Conservation (phyloP, 1,140 invertebrate genomes). For the Brachionus manjavacas region DNA sequence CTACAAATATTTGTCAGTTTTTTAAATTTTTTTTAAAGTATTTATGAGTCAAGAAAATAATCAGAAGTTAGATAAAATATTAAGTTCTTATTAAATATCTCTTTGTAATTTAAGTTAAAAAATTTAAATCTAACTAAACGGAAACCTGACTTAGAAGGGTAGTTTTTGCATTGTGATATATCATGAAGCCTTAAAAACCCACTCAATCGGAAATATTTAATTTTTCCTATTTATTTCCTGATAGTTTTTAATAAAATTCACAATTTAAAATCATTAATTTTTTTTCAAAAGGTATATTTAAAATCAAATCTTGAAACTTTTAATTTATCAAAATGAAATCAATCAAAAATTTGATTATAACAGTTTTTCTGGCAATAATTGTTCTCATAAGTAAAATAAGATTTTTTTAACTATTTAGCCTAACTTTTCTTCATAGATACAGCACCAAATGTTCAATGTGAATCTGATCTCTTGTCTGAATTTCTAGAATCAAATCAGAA, state of each 20-base stretch:
- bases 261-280: neutral
- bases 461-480: neutral
- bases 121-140: neutral
- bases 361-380: neutral
- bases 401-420: neutral
- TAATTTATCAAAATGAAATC: conserved; percentile 12
- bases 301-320: neutral
- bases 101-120: neutral
- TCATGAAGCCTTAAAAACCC: neutral
- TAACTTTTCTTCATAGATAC: neutral
- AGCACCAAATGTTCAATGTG: neutral
- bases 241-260: neutral
- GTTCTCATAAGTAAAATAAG: neutral
- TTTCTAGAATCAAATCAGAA: neutral
- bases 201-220: neutral
- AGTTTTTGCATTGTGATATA: neutral
- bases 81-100: neutral
- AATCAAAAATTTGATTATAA: neutral
- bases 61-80: neutral
- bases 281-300: neutral
- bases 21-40: neutral
- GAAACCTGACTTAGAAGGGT: neutral
- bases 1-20: neutral
- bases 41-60: neutral
- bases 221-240: neutral